Base-by-base conservation (phyloP, 2,113 vertebrate species). In the Lethenteron camtschaticum region DNA sequence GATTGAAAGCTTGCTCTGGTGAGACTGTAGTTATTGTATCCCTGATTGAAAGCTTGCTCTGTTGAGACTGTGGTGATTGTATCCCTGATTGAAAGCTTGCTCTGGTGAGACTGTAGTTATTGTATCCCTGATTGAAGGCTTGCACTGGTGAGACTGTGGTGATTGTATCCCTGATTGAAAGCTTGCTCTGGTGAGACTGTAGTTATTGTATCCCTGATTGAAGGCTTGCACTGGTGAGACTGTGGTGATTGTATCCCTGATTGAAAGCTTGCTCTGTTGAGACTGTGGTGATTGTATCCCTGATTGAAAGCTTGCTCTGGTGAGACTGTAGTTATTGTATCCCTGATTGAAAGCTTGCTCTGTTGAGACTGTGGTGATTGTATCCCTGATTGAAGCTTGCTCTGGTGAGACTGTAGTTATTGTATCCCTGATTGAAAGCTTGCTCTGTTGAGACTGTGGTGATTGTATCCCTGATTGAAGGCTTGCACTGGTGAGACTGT, bases 171-270 rank as follows among this genome's bases (percentile, higher is more conserved):
- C 2, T 41, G 41, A 41, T n/a, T 41, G 4, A 5, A 41, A 41
- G 41, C 72, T 72, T 99, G 70, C 80, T 99, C 13, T 24, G 24
- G 24, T 24, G 24, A 24, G 24, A 24, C 24, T 24, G 24, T n/a
- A n/a, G 24, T 24, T 3, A 3, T 24, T 24, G 24, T 24, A 24
- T 24, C 24, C 24, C 3, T 24, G 24, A 24, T 24, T 4, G 24
- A 24, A 24, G n/a, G n/a, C n/a, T n/a, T 99, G 70, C 80, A 97
- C 13, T 82, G 86, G 94, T 96, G 71, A 74, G 57, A 68, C 11
- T 41, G 4, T 41, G 7, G 41, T 41, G 7, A 41, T 41, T 41
- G 41, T 41, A 41, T 41, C 41, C 5, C 41, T 41, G 41, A 41
- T 99, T 71, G 80, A 87, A 8, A 74, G 78, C 72, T 72, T 99